Base-by-base conservation (phyloP, 2,113 vertebrate genomes). In the Dicerorhinus sumatrensis region DNA sequence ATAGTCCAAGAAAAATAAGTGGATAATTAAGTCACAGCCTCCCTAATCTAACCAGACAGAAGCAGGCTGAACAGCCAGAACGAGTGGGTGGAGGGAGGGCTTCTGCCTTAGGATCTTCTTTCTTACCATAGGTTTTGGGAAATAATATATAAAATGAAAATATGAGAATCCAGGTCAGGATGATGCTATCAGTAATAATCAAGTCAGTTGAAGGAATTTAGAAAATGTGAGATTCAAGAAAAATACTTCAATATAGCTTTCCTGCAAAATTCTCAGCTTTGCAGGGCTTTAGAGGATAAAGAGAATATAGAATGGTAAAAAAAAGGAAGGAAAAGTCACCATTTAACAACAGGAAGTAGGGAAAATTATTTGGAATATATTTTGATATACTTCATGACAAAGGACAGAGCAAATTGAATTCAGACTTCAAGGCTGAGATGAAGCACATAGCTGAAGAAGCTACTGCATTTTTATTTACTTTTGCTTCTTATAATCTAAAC, bases 181-280 rank as follows among this genome's bases (percentile, higher is more conserved):
- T 21, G 33, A 81, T 39, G 14, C 29, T 92, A 33, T 95, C 75
- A 33, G 46, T 95, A 67, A 96, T 72, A 84, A 60, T 81, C 56
- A 65, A 93, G 67, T 65, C 9, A 62, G 42, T 23, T 67, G 58
- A 77, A 85, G 69, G 25, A 93, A 96, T 83, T 91, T 48, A 95
- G 62, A 56, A 94, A 91, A 39, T 76, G 27, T 46, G 46, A 95
- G n/a, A 84, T 89, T 6, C 8, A 85, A n/a, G 23, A 42, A 76
- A 97, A 90, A 77, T 31, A 89, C 8, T 70, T 85, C 27, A 79
- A 20, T 69, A 58, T 21, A 72, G 11, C 48, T 92, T 94, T 67
- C 80, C 20, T 86, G 33, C 48, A 85, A 92, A 91, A 73, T 39
- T 63, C 17, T 93, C 46, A 48, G 18, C 23, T 95, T 96, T 77